These are phyloP conservation scores for Calliopsis andreniformis DNA, from an alignment of 1,140 invertebrate genomes.

Conservation along the genomic window DNA sequence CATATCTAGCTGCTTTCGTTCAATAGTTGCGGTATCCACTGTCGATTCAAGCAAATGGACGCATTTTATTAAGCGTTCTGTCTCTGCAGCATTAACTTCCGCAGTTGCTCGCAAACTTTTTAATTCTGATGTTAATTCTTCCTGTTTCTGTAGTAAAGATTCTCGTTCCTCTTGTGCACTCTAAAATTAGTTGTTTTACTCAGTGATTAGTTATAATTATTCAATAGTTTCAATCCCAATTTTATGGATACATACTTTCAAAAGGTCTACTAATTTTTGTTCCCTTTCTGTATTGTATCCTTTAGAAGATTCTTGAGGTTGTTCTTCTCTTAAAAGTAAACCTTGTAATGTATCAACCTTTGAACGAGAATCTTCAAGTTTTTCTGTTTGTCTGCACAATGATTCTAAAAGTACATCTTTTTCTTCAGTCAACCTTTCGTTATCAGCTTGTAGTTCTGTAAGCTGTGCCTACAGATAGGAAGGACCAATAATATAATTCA, in stretches of 20 bases:
- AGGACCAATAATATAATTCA: neutral
- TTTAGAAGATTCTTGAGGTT: conserved; percentile 81
- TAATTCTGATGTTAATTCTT: conserved; percentile 88
- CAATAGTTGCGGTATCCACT: conserved; percentile 86
- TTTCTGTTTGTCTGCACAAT: conserved; percentile 94
- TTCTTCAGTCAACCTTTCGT: conserved; percentile 92
- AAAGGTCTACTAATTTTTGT: conserved; percentile 90
- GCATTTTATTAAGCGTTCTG: conserved; percentile 85
- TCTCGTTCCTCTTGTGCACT: conserved; percentile 91
- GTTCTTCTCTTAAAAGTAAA: conserved; percentile 85
- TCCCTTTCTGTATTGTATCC: conserved; percentile 88
- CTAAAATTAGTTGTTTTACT: conserved; percentile 71
- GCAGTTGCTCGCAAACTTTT: conserved; percentile 80
- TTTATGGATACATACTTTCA: conserved; percentile 84
- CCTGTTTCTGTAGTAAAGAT: conserved; percentile 88
- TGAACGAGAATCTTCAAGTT: conserved; percentile 91
- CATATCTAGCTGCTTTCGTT: conserved; percentile 87
- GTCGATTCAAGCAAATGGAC: conserved; percentile 86
- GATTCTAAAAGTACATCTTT: conserved; percentile 94
- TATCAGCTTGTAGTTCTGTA: conserved; percentile 92
- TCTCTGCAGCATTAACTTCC: conserved; percentile 83
- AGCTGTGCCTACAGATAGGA: conserved; percentile 84
- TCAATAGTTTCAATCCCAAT: neutral
- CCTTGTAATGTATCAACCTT: conserved; percentile 89
- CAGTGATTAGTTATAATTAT: neutral